Evolutionary conservation across 1,140 invertebrate species (phyloP).

Genomic region (Platyscapa corneri): DNA sequence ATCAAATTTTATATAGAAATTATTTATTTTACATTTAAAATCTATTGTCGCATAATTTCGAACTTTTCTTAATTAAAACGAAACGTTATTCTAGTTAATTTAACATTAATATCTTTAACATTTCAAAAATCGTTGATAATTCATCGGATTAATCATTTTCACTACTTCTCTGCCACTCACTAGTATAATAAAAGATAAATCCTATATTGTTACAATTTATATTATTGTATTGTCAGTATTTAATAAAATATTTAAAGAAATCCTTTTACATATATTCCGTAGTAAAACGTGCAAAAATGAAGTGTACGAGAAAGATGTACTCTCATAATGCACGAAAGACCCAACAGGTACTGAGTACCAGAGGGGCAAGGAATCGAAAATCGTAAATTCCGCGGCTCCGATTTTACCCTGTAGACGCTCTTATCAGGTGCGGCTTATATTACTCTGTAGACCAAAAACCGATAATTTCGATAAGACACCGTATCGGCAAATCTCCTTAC

Average conservation of each 20-base stretch:
- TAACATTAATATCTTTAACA: too few relatives aligned
- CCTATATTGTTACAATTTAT: not conserved
- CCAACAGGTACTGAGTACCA: not conserved
- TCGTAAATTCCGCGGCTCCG: not conserved
- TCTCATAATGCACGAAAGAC: not conserved
- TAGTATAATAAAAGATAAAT: slow-evolving; percentile 20
- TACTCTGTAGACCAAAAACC: not conserved
- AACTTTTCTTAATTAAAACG: too few relatives aligned
- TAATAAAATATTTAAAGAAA: not conserved
- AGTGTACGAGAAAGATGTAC: not conserved
- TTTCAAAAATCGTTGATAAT: too few relatives aligned
- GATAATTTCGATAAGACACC: not conserved
- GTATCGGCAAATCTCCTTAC: not conserved
- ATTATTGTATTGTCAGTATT: not conserved
- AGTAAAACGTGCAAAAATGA: slow-evolving; percentile 18
- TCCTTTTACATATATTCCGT: not conserved
- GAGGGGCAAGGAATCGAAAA: slow-evolving; percentile 16
- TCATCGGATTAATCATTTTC: too few relatives aligned
- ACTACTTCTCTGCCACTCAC: too few relatives aligned
- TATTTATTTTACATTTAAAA: too few relatives aligned
- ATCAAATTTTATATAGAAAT: too few relatives aligned
- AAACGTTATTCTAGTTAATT: too few relatives aligned
- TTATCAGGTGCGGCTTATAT: not conserved
- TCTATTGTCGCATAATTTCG: too few relatives aligned
- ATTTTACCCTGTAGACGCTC: not conserved